Conservation (phyloP, 2,797 vertebrate genomes). For the Sebastes aleutianus region DNA sequence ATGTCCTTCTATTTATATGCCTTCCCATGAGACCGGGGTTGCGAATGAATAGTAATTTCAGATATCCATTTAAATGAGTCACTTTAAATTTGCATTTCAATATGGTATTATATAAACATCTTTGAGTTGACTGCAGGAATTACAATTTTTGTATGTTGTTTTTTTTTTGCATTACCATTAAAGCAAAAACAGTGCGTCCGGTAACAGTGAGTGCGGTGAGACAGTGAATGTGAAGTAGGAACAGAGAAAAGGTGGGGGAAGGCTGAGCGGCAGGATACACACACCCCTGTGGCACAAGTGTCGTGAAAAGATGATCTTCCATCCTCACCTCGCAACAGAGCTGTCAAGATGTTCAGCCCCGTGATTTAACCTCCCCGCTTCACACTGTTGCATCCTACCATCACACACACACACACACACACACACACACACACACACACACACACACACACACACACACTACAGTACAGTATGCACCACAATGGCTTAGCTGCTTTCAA, state of each 20-base stretch:
- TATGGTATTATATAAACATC: neutral
- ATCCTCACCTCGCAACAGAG: conserved; percentile 66
- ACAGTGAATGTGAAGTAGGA: conserved; percentile 24
- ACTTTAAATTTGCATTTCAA: neutral
- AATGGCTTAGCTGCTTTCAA: conserved; percentile 40
- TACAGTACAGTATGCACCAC: neutral
- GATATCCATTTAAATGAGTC: neutral
- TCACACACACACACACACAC: neutral
- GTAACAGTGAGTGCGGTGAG: conserved; percentile 10
- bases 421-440: neutral
- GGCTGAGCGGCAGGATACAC: conserved; percentile 51
- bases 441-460: neutral
- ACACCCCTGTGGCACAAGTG: conserved; percentile 65
- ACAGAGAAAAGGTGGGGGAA: conserved; percentile 1
- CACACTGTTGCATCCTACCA: conserved; percentile 34
- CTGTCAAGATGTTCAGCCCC: conserved; percentile 70
- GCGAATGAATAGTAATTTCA: neutral
- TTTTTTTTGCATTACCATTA: neutral
- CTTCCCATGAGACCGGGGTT: too few species aligned
- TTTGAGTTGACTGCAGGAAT: neutral
- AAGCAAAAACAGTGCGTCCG: neutral
- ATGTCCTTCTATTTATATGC: too few species aligned
- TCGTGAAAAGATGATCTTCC: conserved; percentile 68
- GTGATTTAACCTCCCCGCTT: conserved; percentile 66
- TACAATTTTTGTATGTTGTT: neutral